Percentiles rank a stretch among this genome's conserved stretches.
phyloP scores from a whole-genome alignment of 2,797 vertebrate species.

The Protosalanx chinensis region DNA sequence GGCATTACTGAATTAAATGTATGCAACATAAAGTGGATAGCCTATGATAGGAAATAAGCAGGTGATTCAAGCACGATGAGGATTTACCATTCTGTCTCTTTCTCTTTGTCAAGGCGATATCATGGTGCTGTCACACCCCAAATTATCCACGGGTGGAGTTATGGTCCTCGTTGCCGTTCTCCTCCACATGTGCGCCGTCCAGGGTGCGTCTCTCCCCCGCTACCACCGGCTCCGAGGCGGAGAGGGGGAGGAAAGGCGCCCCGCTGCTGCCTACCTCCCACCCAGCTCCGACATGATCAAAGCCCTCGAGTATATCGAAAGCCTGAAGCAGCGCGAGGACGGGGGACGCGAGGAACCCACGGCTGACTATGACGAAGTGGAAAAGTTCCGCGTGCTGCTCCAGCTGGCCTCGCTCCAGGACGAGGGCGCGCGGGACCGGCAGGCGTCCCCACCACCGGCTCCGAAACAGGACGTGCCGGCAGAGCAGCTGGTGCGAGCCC shows the following conservation, averaged over 20 bases:
- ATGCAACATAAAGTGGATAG: background rate
- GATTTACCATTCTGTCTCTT: constrained; percentile 18
- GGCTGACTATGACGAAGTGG: constrained; percentile 82
- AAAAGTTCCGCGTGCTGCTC: constrained; percentile 75
- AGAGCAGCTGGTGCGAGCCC: constrained; percentile 84
- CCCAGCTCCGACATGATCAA: constrained; percentile 93
- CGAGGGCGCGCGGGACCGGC: constrained; percentile 68
- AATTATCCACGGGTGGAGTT: constrained; percentile 73
- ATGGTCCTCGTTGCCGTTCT: constrained; percentile 75
- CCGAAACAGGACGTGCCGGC: constrained; percentile 74
- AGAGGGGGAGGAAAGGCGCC: constrained; percentile 73
- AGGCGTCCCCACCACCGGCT: constrained; percentile 69
- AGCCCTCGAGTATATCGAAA: constrained; percentile 97
- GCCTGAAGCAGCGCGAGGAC: constrained; percentile 85
- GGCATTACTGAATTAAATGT: background rate
- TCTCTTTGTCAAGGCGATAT: constrained; percentile 58
- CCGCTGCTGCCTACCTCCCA: constrained; percentile 73
- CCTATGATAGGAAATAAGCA: background rate
- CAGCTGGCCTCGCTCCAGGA: constrained; percentile 76
- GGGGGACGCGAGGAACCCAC: constrained; percentile 70
- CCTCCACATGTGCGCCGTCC: constrained; percentile 70
- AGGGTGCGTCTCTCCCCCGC: constrained; percentile 84
- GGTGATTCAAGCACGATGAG: background rate
- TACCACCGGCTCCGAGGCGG: constrained; percentile 86
- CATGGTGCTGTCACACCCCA: constrained; percentile 75